These are phyloP conservation scores for Brachionus plicatilis DNA, from an alignment of 1,140 invertebrate species.

Conservation along the genomic window DNA sequence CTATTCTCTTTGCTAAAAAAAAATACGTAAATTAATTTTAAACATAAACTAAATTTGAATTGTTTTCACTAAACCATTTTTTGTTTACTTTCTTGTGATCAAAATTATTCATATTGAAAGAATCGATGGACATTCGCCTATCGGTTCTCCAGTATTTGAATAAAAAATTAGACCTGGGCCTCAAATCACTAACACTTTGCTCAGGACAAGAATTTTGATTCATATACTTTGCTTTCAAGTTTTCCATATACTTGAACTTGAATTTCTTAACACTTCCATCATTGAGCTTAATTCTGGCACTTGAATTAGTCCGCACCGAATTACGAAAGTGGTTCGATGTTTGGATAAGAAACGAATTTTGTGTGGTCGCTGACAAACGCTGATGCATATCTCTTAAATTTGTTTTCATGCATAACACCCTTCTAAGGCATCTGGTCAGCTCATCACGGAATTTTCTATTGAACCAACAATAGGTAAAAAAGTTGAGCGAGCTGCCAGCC, in stretches of 20 bases:
- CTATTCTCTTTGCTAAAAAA: neutral
- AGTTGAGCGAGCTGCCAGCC: slow-evolving; percentile 15
- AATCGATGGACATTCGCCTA: neutral
- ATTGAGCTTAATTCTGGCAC: neutral
- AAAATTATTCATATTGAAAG: neutral
- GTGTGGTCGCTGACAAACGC: neutral
- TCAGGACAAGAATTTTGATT: neutral
- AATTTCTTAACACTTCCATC: neutral
- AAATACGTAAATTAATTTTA: neutral
- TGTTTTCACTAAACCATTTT: neutral
- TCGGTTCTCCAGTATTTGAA: neutral
- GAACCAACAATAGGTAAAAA: slow-evolving; percentile 35
- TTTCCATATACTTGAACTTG: neutral
- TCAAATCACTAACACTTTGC: neutral
- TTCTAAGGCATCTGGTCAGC: neutral
- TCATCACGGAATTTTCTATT: slow-evolving; percentile 12
- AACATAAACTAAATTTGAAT: neutral
- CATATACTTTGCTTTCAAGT: neutral
- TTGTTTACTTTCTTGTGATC: neutral
- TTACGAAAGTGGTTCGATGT: neutral
- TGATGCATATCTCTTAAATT: neutral
- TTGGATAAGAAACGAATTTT: neutral
- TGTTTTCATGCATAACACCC: neutral
- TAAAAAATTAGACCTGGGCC: neutral
- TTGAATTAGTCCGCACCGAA: neutral